Evolutionary conservation across 2,113 vertebrate species (phyloP).

Genomic region (Hipposideros armiger): DNA sequence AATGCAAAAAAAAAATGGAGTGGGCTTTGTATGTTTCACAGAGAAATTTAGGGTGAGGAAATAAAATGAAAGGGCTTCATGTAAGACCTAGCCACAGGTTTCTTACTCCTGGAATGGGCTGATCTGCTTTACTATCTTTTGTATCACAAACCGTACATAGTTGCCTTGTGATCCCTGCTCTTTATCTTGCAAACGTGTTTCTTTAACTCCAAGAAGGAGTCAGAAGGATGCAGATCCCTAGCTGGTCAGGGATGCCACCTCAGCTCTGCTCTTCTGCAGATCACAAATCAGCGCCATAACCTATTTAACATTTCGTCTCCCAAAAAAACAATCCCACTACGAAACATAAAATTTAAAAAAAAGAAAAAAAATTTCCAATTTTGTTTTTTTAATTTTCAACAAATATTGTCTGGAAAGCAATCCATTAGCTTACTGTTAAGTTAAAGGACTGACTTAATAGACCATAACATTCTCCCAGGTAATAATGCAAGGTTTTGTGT

Average conservation of each 20-base stretch:
- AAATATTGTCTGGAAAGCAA: conserved; percentile 47
- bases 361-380: background rate
- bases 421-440: conserved; percentile 28
- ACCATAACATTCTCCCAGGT: conserved; percentile 17
- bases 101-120: background rate
- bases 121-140: background rate
- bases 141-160: rapidly evolving
- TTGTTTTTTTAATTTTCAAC: background rate
- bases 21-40: background rate
- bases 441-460: conserved; percentile 44
- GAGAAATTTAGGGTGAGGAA: background rate
- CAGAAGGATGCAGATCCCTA: rapidly evolving
- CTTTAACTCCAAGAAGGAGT: background rate
- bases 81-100: background rate
- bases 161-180: background rate
- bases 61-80: background rate
- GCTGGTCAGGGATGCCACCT: background rate
- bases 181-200: background rate
- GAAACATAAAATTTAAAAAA: background rate
- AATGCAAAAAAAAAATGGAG: background rate
- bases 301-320: background rate
- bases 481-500: background rate
- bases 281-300: rapidly evolving
- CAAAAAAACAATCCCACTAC: background rate
- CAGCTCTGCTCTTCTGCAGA: no score